Conservation (phyloP, 2,113 vertebrate species). For the Syrrhaptes paradoxus region DNA sequence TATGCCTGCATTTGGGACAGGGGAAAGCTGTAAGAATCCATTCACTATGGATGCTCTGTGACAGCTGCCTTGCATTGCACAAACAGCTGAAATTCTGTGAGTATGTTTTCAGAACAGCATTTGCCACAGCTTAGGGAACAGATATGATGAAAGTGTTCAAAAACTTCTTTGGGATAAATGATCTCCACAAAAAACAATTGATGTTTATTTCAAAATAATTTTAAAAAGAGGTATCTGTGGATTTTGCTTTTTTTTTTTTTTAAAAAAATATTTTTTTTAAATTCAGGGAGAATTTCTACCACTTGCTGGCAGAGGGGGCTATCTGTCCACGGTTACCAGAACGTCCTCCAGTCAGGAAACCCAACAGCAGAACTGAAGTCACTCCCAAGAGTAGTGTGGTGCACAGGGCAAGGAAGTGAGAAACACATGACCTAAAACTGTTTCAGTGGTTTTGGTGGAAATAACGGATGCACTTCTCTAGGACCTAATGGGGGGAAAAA, state of each 20-base stretch:
- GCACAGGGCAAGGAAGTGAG: not conserved
- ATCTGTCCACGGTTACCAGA: not conserved
- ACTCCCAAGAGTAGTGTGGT: not conserved
- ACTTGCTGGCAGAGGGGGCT: constrained; percentile 63
- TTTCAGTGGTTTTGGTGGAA: not conserved
- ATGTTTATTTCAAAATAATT: not conserved
- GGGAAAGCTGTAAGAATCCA: not conserved
- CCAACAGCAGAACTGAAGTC: not conserved
- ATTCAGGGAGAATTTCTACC: not conserved
- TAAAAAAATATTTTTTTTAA: not conserved
- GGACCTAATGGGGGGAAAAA: accelerated
- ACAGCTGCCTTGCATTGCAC: not conserved
- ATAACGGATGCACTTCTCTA: not conserved
- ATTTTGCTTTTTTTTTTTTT: not conserved
- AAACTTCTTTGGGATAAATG: not conserved
- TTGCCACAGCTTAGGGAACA: not conserved
- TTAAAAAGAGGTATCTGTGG: not conserved
- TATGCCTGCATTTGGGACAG: not conserved
- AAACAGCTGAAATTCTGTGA: not conserved
- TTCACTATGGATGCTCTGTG: not conserved
- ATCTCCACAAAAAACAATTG: not conserved
- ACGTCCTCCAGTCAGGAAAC: not conserved
- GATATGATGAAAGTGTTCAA: not conserved
- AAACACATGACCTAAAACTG: not conserved
- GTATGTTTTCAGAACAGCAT: not conserved